These are phyloP conservation scores for Distichodus sexfasciatus DNA, from an alignment of 2,797 vertebrate species.

Conservation along the genomic window DNA sequence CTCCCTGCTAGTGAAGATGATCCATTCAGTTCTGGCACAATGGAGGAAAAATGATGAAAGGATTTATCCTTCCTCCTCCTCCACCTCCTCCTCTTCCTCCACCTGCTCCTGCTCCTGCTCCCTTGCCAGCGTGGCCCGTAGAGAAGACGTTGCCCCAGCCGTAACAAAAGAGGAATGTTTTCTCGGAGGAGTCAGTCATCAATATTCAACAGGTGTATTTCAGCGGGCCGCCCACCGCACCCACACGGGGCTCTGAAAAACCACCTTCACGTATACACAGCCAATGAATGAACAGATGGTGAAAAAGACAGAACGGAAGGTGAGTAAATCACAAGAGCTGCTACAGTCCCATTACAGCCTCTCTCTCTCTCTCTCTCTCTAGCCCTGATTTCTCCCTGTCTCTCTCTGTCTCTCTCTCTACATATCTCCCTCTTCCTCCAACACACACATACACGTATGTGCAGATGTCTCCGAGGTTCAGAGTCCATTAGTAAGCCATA, in stretches of 20 bases:
- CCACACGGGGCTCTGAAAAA: conserved; percentile 49
- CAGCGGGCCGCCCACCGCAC: conserved; percentile 61
- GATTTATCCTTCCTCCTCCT: conserved; percentile 29
- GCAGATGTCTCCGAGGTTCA: too few relatives aligned
- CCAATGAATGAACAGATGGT: conserved; percentile 48
- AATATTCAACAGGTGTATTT: conserved; percentile 77
- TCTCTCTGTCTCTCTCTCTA: neutral
- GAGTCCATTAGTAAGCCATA: too few relatives aligned
- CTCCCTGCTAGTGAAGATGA: conserved; percentile 12
- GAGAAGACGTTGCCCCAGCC: conserved; percentile 63
- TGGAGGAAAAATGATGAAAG: conserved; percentile 61
- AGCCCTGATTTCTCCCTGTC: conserved; percentile 6
- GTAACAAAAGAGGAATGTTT: conserved; percentile 68
- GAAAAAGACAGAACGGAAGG: conserved; percentile 11
- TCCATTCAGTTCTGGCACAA: conserved; percentile 19
- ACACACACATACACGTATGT: neutral
- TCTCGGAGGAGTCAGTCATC: conserved; percentile 75
- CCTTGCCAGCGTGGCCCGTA: too few relatives aligned
- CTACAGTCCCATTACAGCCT: conserved; percentile 3
- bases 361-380: neutral
- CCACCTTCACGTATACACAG: conserved; percentile 49
- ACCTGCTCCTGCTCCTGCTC: too few relatives aligned
- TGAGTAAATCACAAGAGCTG: conserved; percentile 3
- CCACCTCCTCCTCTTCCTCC: conserved; percentile 16
- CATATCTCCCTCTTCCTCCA: neutral